Conservation (phyloP, 2,797 vertebrate genomes). For the Amblyopsis hoosieri region DNA sequence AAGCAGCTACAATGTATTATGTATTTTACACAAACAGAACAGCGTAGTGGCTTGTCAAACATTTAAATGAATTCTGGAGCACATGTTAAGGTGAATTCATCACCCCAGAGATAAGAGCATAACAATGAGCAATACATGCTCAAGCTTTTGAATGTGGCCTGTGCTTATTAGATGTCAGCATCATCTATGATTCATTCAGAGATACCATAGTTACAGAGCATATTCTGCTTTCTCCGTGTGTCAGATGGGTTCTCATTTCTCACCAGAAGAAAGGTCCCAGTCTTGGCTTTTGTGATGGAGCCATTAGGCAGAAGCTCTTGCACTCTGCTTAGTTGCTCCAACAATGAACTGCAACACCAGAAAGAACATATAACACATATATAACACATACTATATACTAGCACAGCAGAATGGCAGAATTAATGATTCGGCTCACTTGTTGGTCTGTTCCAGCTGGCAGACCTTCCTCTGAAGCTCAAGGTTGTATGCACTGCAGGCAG, state of each 20-base stretch:
- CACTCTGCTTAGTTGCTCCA: constrained; percentile 88
- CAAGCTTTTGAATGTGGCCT: constrained; percentile 18
- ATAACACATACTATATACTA: too few relatives aligned
- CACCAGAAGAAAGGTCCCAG: constrained; percentile 87
- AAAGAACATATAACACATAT: background rate
- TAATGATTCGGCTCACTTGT: constrained; percentile 79
- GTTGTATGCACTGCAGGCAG: constrained; percentile 86
- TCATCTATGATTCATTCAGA: constrained; percentile 29
- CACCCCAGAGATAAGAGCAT: background rate
- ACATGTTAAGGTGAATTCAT: constrained; percentile 46
- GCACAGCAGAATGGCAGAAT: too few relatives aligned
- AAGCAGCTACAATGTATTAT: too few relatives aligned
- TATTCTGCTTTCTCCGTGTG: background rate
- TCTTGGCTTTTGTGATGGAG: constrained; percentile 82
- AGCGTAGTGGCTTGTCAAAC: constrained; percentile 33
- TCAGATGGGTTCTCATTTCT: constrained; percentile 36
- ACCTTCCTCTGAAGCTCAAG: constrained; percentile 91
- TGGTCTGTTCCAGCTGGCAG: constrained; percentile 88
- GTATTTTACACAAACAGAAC: too few relatives aligned
- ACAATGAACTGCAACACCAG: constrained; percentile 79
- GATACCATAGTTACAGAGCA: background rate
- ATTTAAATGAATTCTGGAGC: background rate
- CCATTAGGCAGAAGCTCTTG: constrained; percentile 83
- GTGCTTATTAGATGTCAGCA: background rate
- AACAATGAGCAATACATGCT: background rate